Evolutionary conservation across 2,797 vertebrate genomes (phyloP).

Genomic region (Centroberyx gerrardi): DNA sequence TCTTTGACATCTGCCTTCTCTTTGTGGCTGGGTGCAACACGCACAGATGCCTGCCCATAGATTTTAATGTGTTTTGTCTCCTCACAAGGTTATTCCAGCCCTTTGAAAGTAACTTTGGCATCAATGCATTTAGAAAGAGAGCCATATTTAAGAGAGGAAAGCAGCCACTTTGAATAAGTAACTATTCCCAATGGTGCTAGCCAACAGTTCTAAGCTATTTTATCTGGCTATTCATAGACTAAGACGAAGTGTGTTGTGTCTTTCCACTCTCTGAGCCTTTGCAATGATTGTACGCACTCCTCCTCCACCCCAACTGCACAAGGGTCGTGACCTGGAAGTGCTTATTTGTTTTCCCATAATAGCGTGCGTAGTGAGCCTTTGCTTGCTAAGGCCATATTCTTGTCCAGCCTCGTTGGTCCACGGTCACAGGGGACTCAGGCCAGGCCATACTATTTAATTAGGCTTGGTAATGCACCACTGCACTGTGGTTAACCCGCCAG

Average conservation of each 20-base stretch:
- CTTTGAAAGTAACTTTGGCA: constrained; percentile 50
- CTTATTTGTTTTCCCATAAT: constrained; percentile 66
- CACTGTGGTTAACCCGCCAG: constrained; percentile 78
- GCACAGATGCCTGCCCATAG: constrained; percentile 43
- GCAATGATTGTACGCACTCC: neutral
- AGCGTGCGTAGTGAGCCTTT: constrained; percentile 17
- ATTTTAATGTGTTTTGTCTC: constrained; percentile 51
- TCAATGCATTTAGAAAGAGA: constrained; percentile 17
- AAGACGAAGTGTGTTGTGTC: neutral
- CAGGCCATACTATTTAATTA: constrained; percentile 81
- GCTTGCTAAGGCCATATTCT: constrained; percentile 25
- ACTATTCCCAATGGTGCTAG: neutral
- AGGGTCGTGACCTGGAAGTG: constrained; percentile 70
- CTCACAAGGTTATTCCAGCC: constrained; percentile 56
- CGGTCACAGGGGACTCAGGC: constrained; percentile 59
- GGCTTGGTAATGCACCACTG: constrained; percentile 79
- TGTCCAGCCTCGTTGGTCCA: constrained; percentile 32
- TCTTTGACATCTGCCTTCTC: constrained; percentile 62
- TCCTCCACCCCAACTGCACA: constrained; percentile 15
- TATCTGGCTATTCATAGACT: neutral
- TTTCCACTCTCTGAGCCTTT: neutral
- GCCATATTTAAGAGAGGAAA: constrained; percentile 1
- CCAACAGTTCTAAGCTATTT: neutral
- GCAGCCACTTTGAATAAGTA: constrained; percentile 11
- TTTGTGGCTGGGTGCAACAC: constrained; percentile 29